Evolutionary conservation across 2,888 invertebrate species (phyloP).

Genomic region (Erebia ligea): DNA sequence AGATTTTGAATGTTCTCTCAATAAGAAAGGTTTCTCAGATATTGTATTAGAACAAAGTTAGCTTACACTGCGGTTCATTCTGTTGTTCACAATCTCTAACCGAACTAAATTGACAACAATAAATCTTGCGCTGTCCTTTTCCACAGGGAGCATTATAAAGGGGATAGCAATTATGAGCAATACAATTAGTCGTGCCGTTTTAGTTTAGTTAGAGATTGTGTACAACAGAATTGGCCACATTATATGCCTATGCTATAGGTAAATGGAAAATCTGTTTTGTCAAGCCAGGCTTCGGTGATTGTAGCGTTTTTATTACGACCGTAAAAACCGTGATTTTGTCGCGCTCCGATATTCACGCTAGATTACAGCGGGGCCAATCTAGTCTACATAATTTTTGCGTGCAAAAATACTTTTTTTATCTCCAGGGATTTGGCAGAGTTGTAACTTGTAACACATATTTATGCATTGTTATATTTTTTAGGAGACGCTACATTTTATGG

Average conservation of each 20-base stretch:
- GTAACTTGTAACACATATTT: too few relatives aligned
- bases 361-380: not conserved
- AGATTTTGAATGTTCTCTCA: too few relatives aligned
- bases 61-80: not conserved
- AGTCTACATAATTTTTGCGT: not conserved
- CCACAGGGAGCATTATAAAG: too few relatives aligned
- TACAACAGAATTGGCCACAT: too few relatives aligned
- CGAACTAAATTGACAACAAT: too few relatives aligned
- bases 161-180: too few relatives aligned
- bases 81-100: not conserved
- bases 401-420: not conserved
- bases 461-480: too few relatives aligned
- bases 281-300: not conserved
- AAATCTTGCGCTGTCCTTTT: too few relatives aligned
- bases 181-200: too few relatives aligned
- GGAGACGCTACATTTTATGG: too few relatives aligned
- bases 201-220: too few relatives aligned
- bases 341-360: not conserved
- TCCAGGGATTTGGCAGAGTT: not conserved
- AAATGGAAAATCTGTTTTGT: not conserved
- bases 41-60: too few relatives aligned
- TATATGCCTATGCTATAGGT: not conserved
- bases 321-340: conserved; percentile 1
- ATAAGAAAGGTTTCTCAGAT: not conserved
- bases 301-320: not conserved